Evolutionary conservation across 2,888 invertebrate genomes (phyloP).

Genomic region (Sturmia bella): DNA sequence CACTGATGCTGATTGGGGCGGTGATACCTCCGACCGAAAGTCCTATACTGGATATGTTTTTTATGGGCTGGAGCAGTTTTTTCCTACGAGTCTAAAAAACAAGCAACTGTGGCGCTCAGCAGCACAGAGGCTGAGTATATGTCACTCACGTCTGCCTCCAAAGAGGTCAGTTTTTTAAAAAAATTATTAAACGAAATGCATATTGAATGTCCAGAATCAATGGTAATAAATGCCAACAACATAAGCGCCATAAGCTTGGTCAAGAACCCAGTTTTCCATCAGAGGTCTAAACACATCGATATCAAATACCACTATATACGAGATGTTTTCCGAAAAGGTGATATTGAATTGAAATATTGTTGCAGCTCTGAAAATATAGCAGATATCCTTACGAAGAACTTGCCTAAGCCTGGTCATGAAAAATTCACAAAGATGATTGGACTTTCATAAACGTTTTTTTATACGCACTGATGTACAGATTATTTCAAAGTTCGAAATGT

Average conservation of each 20-base stretch:
- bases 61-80: conserved; percentile 58
- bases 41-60: conserved; percentile 66
- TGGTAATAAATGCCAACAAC: too few relatives aligned
- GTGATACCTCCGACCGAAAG: conserved; percentile 60
- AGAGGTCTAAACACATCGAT: not conserved
- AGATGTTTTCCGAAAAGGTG: conserved; percentile 1
- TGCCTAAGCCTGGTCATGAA: not conserved
- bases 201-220: not conserved
- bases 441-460: too few relatives aligned
- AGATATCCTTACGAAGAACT: not conserved
- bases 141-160: conserved; percentile 10
- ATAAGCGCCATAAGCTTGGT: not conserved
- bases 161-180: conserved; percentile 7
- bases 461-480: too few relatives aligned
- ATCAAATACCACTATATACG: not conserved
- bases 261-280: not conserved
- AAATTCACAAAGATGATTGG: too few relatives aligned
- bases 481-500: too few relatives aligned
- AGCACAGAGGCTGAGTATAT: conserved; percentile 56
- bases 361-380: not conserved
- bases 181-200: conserved; percentile 4
- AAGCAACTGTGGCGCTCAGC: conserved; percentile 60
- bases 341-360: not conserved
- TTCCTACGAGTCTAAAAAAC: conserved; percentile 67
- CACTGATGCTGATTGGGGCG: conserved; percentile 72